Base-by-base conservation (phyloP, 2,888 invertebrate species). In the Globia sparganii region DNA sequence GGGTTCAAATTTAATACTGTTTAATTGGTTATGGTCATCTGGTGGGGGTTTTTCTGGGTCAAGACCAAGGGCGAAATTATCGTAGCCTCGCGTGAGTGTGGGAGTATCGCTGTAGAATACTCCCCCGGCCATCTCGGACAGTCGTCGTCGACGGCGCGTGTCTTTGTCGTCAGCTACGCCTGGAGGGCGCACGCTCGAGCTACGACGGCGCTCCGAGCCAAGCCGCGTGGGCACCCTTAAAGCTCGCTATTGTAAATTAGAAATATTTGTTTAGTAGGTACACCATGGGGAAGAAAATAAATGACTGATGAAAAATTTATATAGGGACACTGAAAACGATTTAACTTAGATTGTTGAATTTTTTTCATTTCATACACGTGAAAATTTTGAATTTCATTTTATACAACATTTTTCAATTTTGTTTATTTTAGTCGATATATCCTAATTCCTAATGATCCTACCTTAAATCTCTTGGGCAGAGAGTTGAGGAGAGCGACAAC, bases 401-500 rank as follows among this genome's bases (percentile, higher is more conserved):
- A n/a, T n/a, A n/a, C n/a, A n/a, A n/a, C n/a, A n/a, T n/a, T n/a
- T n/a, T n/a, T n/a, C n/a, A n/a, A n/a, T n/a, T n/a, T 70, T 15
- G 37, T 49, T 71, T 73, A 25, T 43, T 74, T 79, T 75, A 71
- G 31, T 86, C 65, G 59, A 40, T 75, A 74, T 75, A 73, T 76
- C n/a, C n/a, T n/a, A n/a, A n/a, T 69, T 37, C 84, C 75, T 40
- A 40, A 49, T 78, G 46, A 25, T 65, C 58, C 88, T 91, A 96
- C 97, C 94, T 97, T 97, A 13, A 96, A 80, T 78, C 91, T 94
- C 61, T 92, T 92, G 0, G 97, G 97, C 46, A 97, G 90, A 3
- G 95, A 94, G 86, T 97, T 94, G 56, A 97, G 93, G n/a, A 97
- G 91, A 11, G 93, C 92, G 62, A 97, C 94, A n/a, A 98, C 92